These are phyloP conservation scores for Montipora capricornis DNA, from an alignment of 64 coral and sea anemone genomes.

Conservation along the genomic window DNA sequence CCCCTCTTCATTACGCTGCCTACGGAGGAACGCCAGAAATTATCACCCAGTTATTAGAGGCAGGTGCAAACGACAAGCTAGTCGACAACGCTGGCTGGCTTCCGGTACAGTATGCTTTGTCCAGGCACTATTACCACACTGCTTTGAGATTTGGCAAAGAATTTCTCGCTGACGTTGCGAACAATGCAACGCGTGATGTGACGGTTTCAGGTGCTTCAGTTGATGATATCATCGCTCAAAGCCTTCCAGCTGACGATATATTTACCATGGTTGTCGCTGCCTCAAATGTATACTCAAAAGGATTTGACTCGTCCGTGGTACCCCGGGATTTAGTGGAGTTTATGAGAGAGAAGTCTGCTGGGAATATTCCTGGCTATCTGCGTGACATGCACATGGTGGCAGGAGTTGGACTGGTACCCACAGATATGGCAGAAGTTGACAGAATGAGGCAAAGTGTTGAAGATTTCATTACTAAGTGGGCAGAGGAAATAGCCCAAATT, in stretches of 20 bases:
- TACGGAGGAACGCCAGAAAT: slow-evolving; percentile 64
- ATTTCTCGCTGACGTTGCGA: slow-evolving; percentile 5
- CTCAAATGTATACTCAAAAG: not conserved
- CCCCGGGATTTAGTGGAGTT: slow-evolving; percentile 14
- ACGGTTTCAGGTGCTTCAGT: not conserved
- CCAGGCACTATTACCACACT: slow-evolving; percentile 50
- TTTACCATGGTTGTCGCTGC: slow-evolving; percentile 15
- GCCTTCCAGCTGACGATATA: slow-evolving; percentile 49
- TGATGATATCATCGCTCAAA: slow-evolving; percentile 30
- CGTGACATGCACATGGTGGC: slow-evolving; percentile 22
- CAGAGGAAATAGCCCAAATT: slow-evolving; percentile 34
- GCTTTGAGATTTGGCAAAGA: slow-evolving; percentile 40
- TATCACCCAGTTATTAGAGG: slow-evolving; percentile 16
- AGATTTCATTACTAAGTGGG: slow-evolving; percentile 17
- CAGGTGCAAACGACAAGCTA: slow-evolving; percentile 1
- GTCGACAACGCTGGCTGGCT: not conserved
- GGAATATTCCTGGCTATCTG: slow-evolving; percentile 20
- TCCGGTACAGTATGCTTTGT: slow-evolving; percentile 32
- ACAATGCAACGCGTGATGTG: not conserved
- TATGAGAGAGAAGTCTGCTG: slow-evolving; percentile 1
- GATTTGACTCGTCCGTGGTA: not conserved
- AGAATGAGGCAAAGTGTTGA: not conserved
- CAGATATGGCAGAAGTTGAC: not conserved
- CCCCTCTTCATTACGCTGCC: slow-evolving; percentile 42
- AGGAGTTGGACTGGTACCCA: not conserved